phyloP scores from a whole-genome alignment of 2,888 invertebrate genomes.

The Ectemnius lituratus region DNA sequence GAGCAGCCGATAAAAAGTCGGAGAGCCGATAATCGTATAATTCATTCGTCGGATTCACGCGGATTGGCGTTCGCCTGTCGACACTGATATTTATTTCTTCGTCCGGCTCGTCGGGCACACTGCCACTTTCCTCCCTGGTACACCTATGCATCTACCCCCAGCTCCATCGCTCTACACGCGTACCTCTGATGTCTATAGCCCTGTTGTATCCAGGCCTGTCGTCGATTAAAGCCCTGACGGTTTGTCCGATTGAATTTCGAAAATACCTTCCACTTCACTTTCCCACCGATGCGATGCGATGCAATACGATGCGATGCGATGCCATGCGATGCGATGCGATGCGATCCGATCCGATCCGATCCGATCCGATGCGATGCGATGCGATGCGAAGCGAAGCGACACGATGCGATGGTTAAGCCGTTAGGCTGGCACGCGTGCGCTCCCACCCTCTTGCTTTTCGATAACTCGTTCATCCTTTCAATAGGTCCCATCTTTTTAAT shows the following conservation, averaged over 20 bases:
- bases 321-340: no score
- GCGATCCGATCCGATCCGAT: no score
- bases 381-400: no score
- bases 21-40: constrained; percentile 53
- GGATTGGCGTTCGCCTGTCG: constrained; percentile 25
- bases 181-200: no score
- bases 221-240: constrained; percentile 9
- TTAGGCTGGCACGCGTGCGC: no score
- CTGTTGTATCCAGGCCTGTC: background rate
- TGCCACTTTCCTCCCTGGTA: background rate
- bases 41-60: constrained; percentile 47
- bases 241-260: constrained; percentile 10
- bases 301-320: background rate
- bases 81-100: constrained; percentile 35
- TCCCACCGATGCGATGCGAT: background rate
- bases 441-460: no score
- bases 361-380: no score
- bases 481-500: no score
- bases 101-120: background rate
- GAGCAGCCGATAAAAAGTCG: constrained; percentile 19
- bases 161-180: no score
- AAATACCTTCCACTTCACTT: constrained; percentile 8
- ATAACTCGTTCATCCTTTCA: no score
- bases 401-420: no score
- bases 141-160: background rate